These are phyloP conservation scores for Drosophila prostipennis DNA, from an alignment of 2,888 invertebrate species.

Conservation along the genomic window DNA sequence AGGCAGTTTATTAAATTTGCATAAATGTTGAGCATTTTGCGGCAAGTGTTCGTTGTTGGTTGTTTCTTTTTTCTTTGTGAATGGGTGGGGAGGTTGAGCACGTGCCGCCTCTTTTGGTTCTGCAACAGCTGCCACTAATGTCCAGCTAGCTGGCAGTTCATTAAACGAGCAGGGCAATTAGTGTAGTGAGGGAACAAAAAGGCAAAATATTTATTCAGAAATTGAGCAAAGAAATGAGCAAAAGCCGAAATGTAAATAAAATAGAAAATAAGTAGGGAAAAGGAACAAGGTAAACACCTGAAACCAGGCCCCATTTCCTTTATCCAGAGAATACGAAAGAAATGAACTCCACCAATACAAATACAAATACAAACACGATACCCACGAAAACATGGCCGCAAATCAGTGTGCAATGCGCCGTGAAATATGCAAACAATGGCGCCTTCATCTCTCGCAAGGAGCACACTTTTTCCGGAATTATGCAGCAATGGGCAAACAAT, in stretches of 20 bases:
- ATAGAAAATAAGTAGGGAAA: not conserved
- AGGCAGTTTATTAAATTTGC: constrained; percentile 80
- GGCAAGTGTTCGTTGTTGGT: constrained; percentile 48
- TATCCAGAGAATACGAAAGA: constrained; percentile 19
- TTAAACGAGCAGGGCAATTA: constrained; percentile 67
- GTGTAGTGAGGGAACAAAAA: constrained; percentile 39
- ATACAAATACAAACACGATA: constrained; percentile 7
- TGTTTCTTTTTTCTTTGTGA: not conserved
- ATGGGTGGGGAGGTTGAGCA: constrained; percentile 30
- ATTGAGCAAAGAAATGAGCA: constrained; percentile 16
- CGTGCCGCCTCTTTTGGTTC: constrained; percentile 44
- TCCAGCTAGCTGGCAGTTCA: constrained; percentile 62
- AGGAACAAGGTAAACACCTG: constrained; percentile 16
- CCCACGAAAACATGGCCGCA: constrained; percentile 26
- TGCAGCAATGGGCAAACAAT: constrained; percentile 77
- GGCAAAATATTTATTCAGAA: constrained; percentile 34
- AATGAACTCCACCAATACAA: constrained; percentile 35
- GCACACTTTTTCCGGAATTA: constrained; percentile 58
- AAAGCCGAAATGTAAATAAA: constrained; percentile 22
- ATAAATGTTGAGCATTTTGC: constrained; percentile 68
- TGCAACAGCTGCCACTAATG: constrained; percentile 63
- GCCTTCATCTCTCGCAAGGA: constrained; percentile 52
- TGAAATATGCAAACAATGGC: constrained; percentile 75
- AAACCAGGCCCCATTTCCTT: constrained; percentile 7
- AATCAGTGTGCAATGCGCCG: constrained; percentile 72